Evolutionary conservation across 2,797 vertebrate species (phyloP).

Genomic region (Danio kyathit): DNA sequence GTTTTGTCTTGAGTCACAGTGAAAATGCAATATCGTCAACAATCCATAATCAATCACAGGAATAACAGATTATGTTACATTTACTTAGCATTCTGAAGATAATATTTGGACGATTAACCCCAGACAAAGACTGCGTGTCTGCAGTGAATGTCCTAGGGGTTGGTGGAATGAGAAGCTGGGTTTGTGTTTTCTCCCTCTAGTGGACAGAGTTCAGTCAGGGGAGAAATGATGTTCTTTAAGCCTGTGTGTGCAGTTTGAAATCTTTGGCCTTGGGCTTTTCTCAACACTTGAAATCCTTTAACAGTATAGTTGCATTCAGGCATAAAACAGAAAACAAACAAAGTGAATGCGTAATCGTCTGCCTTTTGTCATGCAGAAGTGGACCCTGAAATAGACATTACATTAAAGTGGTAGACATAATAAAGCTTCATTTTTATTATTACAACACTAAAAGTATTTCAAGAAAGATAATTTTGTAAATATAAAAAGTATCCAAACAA

Average conservation of each 20-base stretch:
- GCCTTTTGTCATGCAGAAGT: neutral
- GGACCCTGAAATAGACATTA: too few species aligned
- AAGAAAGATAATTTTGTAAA: too few species aligned
- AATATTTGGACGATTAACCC: neutral
- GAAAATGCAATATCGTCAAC: too few species aligned
- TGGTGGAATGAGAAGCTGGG: neutral
- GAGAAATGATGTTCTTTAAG: slow-evolving; percentile 11
- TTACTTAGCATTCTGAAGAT: neutral
- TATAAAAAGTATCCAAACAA: too few species aligned
- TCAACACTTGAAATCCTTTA: neutral
- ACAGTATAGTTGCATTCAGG: neutral
- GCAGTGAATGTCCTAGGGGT: neutral
- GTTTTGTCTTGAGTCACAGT: too few species aligned
- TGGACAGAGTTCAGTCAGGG: slow-evolving; percentile 14
- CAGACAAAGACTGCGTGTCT: neutral
- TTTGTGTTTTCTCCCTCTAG: slow-evolving; percentile 14
- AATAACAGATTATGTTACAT: neutral
- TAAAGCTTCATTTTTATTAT: too few species aligned
- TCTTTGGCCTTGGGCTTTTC: neutral
- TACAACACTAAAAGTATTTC: too few species aligned
- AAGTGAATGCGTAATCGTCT: neutral
- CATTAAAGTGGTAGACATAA: too few species aligned
- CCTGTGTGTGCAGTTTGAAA: neutral
- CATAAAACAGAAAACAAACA: neutral
- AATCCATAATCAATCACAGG: neutral